Base-by-base conservation (phyloP, 2,888 invertebrate species). In the Amphipyra tragopoginis region DNA sequence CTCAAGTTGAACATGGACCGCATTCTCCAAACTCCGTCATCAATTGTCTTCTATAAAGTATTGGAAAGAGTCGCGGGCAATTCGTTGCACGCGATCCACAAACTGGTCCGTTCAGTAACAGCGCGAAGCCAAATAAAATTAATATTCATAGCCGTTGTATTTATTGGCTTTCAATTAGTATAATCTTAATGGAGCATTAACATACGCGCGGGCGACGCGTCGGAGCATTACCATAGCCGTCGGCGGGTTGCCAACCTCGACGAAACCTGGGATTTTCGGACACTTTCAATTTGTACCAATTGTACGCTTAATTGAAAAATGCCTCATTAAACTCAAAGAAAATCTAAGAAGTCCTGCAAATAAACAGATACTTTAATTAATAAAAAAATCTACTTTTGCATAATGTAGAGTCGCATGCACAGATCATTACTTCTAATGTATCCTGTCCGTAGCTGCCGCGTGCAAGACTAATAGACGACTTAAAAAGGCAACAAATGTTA, bases 121-220 rank as follows among this genome's bases (percentile, higher is more conserved):
- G 84, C 81, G 78, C 86, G 84, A 90, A 93, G 85, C 86, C 90
- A 93, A 93, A 94, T 93, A 93, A 93, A 93, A 93, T 94, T 93
- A 93, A 92, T 93, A 94, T 93, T 94, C 94, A 94, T 94, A 93
- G 94, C 91, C 86, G 93, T 93, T 93, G 93, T 94, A 94, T 94
- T 94, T 94, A 94, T 94, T 94, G 94, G 93, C 94, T 93, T 94
- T 94, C 94, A 94, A 94, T 94, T 94, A 94, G 94, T 93, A 90
- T 94, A 93, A 94, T 94, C 94, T 93, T 94, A 93, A 94, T 94
- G 93, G 94, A 91, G 93, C 92, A 93, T 94, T 94, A 93, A 92
- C 92, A 93, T 93, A 93, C 88, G 90, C 89, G 90, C 90, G 88
- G 89, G 89, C 90, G 91, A 88, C 88, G 87, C 88, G 90, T 82